Percentiles rank a stretch among this genome's conserved stretches.
phyloP scores from a whole-genome alignment of 2,888 invertebrate genomes.

The Dasypolia templi region DNA sequence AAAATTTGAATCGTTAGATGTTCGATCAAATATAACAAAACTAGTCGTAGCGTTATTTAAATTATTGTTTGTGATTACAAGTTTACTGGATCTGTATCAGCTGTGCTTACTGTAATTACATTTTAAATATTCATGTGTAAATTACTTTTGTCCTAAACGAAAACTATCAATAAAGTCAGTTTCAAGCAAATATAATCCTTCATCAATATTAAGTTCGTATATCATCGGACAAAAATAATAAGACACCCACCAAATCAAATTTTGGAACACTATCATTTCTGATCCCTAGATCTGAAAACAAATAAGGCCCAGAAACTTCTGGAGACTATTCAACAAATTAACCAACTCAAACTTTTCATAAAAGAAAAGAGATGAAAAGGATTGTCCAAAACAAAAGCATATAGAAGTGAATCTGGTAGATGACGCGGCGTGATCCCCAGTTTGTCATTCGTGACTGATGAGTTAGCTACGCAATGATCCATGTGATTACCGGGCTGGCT shows the following conservation, averaged over 20 bases:
- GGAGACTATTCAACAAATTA: constrained; percentile 44
- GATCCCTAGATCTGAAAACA: constrained; percentile 47
- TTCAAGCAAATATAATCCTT: background rate
- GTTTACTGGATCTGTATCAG: background rate
- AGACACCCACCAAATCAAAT: constrained; percentile 39
- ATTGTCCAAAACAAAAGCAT: constrained; percentile 55
- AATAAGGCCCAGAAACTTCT: constrained; percentile 44
- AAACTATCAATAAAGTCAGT: background rate
- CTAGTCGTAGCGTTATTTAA: background rate
- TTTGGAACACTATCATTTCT: constrained; percentile 31
- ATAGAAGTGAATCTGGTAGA: constrained; percentile 51
- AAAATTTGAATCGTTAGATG: background rate
- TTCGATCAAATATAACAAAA: background rate
- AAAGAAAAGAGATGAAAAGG: constrained; percentile 31
- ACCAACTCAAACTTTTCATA: constrained; percentile 41
- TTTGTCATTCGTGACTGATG: constrained; percentile 74
- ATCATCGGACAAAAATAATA: constrained; percentile 24
- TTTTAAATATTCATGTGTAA: background rate
- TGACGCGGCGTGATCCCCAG: constrained; percentile 70
- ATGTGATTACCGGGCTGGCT: constrained; percentile 72
- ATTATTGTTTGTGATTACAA: background rate
- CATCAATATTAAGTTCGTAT: background rate
- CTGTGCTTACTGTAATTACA: background rate
- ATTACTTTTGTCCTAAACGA: background rate
- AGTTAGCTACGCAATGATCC: constrained; percentile 75